These are phyloP conservation scores for Vireo altiloquus DNA, from an alignment of 2,113 vertebrate species.

Conservation along the genomic window DNA sequence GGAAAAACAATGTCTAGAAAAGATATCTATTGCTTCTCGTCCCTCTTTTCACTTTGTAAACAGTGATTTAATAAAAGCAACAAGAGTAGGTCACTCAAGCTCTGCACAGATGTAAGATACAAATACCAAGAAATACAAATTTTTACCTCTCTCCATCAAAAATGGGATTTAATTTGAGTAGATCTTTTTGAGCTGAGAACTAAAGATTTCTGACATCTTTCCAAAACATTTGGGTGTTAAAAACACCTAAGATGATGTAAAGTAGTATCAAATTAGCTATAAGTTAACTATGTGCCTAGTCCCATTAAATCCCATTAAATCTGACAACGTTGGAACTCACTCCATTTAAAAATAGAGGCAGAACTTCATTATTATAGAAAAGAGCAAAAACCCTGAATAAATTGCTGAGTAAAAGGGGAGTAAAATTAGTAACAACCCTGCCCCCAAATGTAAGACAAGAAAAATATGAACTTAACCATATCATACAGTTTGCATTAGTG, in stretches of 20 bases:
- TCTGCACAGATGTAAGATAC: neutral
- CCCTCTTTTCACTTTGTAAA: neutral
- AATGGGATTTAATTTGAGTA: neutral
- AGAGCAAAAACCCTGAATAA: neutral
- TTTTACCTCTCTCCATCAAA: neutral
- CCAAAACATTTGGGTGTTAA: neutral
- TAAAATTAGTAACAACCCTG: neutral
- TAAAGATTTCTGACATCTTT: neutral
- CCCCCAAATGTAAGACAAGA: neutral
- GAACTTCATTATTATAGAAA: neutral
- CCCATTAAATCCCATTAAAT: neutral
- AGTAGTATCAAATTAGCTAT: neutral
- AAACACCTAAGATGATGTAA: neutral
- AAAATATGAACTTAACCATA: neutral
- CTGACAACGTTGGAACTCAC: neutral
- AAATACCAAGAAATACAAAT: neutral
- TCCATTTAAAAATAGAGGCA: neutral
- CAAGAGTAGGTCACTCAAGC: neutral
- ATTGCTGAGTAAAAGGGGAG: neutral
- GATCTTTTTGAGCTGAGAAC: neutral
- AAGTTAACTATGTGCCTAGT: neutral
- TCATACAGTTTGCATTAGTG: neutral
- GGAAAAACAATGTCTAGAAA: neutral
- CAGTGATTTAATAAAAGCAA: neutral
- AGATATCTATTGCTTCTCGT: neutral